A percentile compares a stretch with the other conserved stretches of the same genome.
These are phyloP conservation scores for Sebastes itinus DNA, from an alignment of 2,797 vertebrate species.

Conservation along the genomic window DNA sequence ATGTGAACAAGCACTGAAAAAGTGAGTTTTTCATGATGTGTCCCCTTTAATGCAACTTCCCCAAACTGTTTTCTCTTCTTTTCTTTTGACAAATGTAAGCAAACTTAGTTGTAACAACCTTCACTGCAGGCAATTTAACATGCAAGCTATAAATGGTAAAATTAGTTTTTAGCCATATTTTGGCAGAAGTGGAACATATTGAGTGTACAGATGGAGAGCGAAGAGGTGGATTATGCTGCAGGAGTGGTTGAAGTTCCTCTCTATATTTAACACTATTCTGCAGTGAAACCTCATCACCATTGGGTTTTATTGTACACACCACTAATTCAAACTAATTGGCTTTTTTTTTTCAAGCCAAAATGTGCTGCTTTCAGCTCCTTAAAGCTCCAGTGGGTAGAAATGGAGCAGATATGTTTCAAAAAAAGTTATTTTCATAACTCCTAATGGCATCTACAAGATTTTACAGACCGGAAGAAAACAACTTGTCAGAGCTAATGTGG, in stretches of 20 bases:
- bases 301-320: background rate
- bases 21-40: no score
- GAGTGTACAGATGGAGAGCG: background rate
- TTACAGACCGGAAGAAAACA: no score
- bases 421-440: no score
- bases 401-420: no score
- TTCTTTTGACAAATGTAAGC: background rate
- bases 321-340: background rate
- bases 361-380: background rate
- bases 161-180: background rate
- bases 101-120: background rate
- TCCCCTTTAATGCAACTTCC: background rate
- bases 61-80: background rate
- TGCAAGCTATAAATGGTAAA: background rate
- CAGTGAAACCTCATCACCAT: background rate
- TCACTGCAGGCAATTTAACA: background rate
- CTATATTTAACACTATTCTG: background rate
- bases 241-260: background rate
- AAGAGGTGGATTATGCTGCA: background rate
- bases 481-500: no score
- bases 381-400: background rate
- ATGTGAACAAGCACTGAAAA: no score
- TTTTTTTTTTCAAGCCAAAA: background rate
- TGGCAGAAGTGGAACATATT: background rate
- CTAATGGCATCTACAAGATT: no score